Percentiles rank a stretch among this genome's conserved stretches.
phyloP scores from a whole-genome alignment of 2,113 vertebrate genomes.

The Petroica traversi region DNA sequence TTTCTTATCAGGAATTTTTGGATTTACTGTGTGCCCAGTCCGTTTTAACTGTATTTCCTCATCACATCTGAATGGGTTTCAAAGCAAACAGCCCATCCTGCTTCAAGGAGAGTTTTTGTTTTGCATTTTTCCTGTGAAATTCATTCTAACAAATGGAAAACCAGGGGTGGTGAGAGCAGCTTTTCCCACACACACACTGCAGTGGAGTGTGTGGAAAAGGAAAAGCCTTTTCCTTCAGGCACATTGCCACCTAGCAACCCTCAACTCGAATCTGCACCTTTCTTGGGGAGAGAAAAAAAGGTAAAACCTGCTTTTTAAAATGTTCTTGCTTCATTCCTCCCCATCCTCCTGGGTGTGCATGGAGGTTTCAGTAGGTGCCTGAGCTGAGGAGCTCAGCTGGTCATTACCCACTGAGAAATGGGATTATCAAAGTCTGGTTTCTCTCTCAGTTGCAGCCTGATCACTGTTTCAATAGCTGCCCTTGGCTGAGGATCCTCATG shows the following conservation, averaged over 20 bases:
- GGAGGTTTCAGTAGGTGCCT: neutral
- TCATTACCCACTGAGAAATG: neutral
- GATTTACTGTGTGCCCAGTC: neutral
- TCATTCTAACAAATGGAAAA: neutral
- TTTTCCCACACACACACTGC: no score
- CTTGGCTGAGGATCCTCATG: neutral
- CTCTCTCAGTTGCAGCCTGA: neutral
- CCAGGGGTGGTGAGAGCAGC: accelerated
- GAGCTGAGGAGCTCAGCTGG: neutral
- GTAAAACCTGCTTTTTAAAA: neutral
- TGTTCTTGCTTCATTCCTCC: neutral
- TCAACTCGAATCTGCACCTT: neutral
- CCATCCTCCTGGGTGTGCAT: neutral
- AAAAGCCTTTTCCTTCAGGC: neutral
- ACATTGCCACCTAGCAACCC: slow-evolving; percentile 39
- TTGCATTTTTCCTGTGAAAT: neutral
- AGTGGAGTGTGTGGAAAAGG: neutral
- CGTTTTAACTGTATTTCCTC: neutral
- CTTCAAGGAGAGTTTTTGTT: neutral
- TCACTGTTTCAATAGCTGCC: neutral
- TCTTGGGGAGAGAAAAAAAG: neutral
- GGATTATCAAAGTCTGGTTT: neutral
- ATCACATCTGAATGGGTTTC: neutral
- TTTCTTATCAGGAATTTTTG: neutral
- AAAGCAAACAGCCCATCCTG: neutral